A percentile compares a stretch with the other conserved stretches of the same genome.
Conservation (phyloP, 2,797 vertebrate species). For the Mareca strepera region DNA sequence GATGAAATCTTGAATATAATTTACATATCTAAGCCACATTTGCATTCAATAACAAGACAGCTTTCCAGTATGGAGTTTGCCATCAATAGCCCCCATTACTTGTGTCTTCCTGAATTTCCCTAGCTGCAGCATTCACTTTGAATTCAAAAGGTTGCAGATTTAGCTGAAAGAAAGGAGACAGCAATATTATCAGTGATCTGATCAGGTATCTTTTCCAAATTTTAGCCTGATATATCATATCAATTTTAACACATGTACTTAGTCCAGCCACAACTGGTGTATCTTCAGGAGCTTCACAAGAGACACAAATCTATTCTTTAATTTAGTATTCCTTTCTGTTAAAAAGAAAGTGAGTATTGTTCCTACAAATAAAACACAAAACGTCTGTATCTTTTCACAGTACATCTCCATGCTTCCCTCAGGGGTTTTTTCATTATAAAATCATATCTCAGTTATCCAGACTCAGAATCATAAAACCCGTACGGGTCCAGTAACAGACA, state of each 20-base stretch:
- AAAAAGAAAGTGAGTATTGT: neutral
- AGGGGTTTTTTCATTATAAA: constrained; percentile 51
- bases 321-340: neutral
- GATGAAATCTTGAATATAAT: constrained; percentile 59
- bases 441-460: constrained; percentile 41
- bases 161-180: neutral
- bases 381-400: constrained; percentile 20
- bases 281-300: neutral
- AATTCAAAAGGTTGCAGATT: constrained; percentile 6
- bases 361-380: constrained; percentile 4
- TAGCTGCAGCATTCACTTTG: neutral
- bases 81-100: constrained; percentile 4
- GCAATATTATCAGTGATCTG: neutral
- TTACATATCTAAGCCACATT: constrained; percentile 60
- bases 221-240: neutral
- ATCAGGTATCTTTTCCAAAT: neutral
- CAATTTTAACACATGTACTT: neutral
- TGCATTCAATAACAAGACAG: constrained; percentile 55
- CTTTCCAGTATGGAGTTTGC: neutral
- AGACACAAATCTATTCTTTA: neutral
- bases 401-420: neutral
- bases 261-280: neutral
- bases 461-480: constrained; percentile 15
- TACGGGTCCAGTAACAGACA: neutral
- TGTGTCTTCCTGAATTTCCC: neutral